phyloP scores from a whole-genome alignment of 2,888 invertebrate genomes.

The Tridacna gigas region DNA sequence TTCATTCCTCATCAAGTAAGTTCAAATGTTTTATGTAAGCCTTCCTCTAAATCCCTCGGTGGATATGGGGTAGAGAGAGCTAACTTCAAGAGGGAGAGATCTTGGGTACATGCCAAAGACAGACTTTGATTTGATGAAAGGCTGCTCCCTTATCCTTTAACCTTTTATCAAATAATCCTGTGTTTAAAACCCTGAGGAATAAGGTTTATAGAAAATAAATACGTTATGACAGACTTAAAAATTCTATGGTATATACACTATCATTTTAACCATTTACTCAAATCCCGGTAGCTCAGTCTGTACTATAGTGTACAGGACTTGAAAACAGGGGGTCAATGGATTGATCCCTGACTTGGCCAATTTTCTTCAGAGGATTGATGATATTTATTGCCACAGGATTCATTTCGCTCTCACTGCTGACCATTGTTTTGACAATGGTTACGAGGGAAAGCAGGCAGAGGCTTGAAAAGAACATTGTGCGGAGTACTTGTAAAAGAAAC shows the following conservation, averaged over 20 bases:
- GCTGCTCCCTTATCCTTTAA: no score
- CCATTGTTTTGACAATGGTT: not conserved
- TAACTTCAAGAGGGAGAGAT: no score
- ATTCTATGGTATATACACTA: no score
- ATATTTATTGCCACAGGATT: not conserved
- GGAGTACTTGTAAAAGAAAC: not conserved
- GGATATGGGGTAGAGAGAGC: no score
- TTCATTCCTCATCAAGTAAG: conserved; percentile 86
- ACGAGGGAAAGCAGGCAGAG: not conserved
- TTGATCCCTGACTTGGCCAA: not conserved
- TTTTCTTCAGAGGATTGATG: not conserved
- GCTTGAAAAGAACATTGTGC: not conserved
- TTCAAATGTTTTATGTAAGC: not conserved
- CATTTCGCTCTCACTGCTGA: not conserved
- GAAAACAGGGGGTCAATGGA: not conserved
- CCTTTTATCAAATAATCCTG: no score
- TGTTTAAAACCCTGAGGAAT: no score
- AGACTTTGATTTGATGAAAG: no score
- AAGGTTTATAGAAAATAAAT: no score
- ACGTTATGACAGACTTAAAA: no score
- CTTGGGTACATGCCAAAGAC: no score
- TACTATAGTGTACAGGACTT: not conserved
- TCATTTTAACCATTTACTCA: no score
- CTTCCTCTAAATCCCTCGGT: not conserved
- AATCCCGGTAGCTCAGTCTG: no score